phyloP scores from a whole-genome alignment of 2,113 vertebrate genomes.

The Perognathus longimembris region DNA sequence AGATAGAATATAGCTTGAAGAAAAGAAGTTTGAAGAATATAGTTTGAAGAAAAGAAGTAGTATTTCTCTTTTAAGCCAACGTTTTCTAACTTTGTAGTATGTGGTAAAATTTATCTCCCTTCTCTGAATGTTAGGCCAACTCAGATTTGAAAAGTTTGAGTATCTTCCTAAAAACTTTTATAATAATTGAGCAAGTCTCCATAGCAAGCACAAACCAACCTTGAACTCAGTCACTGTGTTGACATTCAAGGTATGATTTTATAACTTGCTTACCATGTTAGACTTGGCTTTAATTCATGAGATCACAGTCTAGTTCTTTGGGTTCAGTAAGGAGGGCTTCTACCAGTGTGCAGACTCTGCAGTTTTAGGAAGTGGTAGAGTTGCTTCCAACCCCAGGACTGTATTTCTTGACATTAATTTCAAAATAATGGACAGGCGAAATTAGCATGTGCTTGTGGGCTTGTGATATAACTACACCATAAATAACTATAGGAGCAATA shows the following conservation, averaged over 20 bases:
- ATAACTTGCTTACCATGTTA: not conserved
- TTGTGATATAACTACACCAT: not conserved
- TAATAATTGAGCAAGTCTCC: not conserved
- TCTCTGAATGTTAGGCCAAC: not conserved
- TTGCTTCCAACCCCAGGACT: not conserved
- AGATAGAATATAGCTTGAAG: constrained; percentile 1
- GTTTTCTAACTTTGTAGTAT: not conserved
- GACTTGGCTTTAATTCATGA: not conserved
- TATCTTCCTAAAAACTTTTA: not conserved
- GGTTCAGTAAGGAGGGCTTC: not conserved
- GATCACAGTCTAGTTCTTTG: not conserved
- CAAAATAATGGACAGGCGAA: not conserved
- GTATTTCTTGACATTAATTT: not conserved
- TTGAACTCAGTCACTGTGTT: not conserved
- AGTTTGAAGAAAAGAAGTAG: not conserved
- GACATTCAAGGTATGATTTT: not conserved
- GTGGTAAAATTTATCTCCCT: not conserved
- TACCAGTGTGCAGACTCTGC: not conserved
- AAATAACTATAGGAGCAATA: not conserved
- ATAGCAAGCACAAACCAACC: not conserved
- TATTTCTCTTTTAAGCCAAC: constrained; percentile 3
- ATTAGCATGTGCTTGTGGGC: not conserved
- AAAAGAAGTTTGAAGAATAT: not conserved
- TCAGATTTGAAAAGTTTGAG: constrained; percentile 10
- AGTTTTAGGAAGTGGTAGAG: not conserved